Evolutionary conservation across 2,888 invertebrate genomes (phyloP).

Genomic region (Corythucha ciliata): DNA sequence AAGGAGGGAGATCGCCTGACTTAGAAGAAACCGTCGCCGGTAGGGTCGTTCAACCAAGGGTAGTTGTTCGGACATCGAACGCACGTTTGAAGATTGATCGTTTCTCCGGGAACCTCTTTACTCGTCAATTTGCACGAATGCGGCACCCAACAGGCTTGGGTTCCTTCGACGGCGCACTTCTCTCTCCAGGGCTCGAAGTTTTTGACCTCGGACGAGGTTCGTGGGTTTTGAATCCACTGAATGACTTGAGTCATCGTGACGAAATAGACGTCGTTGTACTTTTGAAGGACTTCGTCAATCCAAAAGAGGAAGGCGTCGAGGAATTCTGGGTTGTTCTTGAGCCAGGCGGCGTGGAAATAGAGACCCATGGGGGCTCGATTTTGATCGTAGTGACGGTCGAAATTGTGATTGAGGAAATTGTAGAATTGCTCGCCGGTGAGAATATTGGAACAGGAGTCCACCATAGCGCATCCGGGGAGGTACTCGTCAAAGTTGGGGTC

Average conservation of each 20-base stretch:
- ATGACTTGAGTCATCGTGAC: conserved; percentile 94
- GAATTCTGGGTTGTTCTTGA: conserved; percentile 85
- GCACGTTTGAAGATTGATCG: conserved; percentile 86
- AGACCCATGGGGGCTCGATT: conserved; percentile 81
- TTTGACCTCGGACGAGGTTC: conserved; percentile 72
- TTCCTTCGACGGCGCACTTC: conserved; percentile 80
- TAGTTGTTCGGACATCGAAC: conserved; percentile 88
- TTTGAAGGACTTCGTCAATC: conserved; percentile 78
- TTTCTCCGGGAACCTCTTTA: conserved; percentile 89
- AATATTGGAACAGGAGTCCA: conserved; percentile 89
- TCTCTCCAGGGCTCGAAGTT: conserved; percentile 93
- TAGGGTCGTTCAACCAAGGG: conserved; percentile 89
- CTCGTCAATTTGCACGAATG: conserved; percentile 84
- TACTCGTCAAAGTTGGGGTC: conserved; percentile 83
- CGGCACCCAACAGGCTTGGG: conserved; percentile 75
- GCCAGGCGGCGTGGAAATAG: conserved; percentile 90
- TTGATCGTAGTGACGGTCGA: conserved; percentile 82
- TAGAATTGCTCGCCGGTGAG: conserved; percentile 87
- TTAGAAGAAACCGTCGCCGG: conserved; percentile 83
- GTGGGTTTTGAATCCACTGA: conserved; percentile 90
- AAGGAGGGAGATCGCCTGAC: conserved; percentile 41
- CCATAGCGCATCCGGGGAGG: conserved; percentile 86
- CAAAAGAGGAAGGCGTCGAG: conserved; percentile 86
- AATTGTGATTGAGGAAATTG: conserved; percentile 87
- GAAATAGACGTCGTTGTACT: conserved; percentile 85